Conservation (phyloP, 2,888 invertebrate species). For the Ellobium chinense region DNA sequence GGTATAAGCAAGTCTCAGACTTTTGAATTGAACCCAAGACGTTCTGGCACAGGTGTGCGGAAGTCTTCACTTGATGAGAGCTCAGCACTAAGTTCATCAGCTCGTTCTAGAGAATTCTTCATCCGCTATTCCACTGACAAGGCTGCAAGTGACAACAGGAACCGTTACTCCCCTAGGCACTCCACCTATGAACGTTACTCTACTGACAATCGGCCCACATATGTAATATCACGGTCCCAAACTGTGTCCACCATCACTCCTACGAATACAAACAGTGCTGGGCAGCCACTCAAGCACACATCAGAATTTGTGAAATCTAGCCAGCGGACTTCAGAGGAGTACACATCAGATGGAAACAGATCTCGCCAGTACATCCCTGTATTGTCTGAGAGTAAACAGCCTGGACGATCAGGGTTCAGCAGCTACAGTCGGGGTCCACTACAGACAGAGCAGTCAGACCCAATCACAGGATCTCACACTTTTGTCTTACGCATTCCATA, state of each 20-base stretch:
- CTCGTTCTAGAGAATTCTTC: constrained; percentile 40
- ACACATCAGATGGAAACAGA: background rate
- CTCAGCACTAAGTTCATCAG: constrained; percentile 24
- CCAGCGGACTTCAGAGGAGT: constrained; percentile 18
- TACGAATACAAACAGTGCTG: constrained; percentile 2
- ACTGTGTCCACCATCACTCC: constrained; percentile 46
- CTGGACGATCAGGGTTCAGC: constrained; percentile 19
- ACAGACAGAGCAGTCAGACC: constrained; percentile 23
- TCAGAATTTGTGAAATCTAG: constrained; percentile 19
- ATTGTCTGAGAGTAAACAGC: background rate
- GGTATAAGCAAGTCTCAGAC: background rate
- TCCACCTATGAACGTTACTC: constrained; percentile 26
- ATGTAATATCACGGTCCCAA: constrained; percentile 46
- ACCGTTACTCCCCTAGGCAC: constrained; percentile 34
- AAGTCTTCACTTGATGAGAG: constrained; percentile 31
- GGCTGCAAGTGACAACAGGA: constrained; percentile 23
- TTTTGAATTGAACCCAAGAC: background rate
- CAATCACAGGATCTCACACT: constrained; percentile 31
- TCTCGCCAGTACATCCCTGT: constrained; percentile 27
- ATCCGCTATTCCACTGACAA: constrained; percentile 39
- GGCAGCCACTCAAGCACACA: constrained; percentile 2
- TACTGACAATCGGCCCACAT: constrained; percentile 25
- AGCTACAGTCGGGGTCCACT: constrained; percentile 12
- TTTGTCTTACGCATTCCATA: constrained; percentile 54
- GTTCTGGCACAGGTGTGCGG: background rate